Evolutionary conservation across 2,113 vertebrate genomes (phyloP), one percentile per base, ranked within the genome.

Genomic region (Tachycineta bicolor): DNA sequence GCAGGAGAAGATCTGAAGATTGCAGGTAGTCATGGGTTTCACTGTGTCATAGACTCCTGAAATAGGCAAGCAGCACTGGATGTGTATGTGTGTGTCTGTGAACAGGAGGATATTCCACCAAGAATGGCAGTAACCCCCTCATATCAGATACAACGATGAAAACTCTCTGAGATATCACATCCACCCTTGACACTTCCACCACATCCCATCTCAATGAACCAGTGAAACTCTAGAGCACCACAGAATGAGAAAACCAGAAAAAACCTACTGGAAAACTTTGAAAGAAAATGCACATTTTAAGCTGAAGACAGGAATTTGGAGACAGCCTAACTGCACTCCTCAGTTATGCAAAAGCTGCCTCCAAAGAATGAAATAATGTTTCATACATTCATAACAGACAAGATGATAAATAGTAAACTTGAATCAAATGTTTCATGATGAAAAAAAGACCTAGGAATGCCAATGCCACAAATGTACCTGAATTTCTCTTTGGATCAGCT

Each of bases 181-280:
- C 43, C 7, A 14, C 31, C 39, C 34, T 31, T 0, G 0, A 79
- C 28, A 83, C 41, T 75, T 83, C 44, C 31, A 41, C 53, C 31
- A 28, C 11, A 60, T 44, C 23, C 29, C 50, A 60, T 41, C 56
- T 67, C 41, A 50, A 67, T 44, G 60, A 93, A 69, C 23, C 31
- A 44, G 18, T 63, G 22, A 83, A 17, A 68, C 26, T 24, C 31
- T 28, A 55, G 26, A 64, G 28, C 44, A 75, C 31, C 46, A 29
- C 64, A 64, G 23, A 78, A 58, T 20, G 1, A 33, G 33, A 69
- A 84, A 14, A 82, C 65, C 0, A 89, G 12, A 21, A 73, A 65
- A 90, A 65, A 50, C 5, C 9, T 67, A 21, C 12, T 67, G 18
- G 41, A 65, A 90, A 87, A 69, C 10, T 43, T 1, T 47, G 50